These are phyloP conservation scores for Lepeophtheirus nordmannii DNA, from an alignment of 2,888 invertebrate species.

Conservation along the genomic window DNA sequence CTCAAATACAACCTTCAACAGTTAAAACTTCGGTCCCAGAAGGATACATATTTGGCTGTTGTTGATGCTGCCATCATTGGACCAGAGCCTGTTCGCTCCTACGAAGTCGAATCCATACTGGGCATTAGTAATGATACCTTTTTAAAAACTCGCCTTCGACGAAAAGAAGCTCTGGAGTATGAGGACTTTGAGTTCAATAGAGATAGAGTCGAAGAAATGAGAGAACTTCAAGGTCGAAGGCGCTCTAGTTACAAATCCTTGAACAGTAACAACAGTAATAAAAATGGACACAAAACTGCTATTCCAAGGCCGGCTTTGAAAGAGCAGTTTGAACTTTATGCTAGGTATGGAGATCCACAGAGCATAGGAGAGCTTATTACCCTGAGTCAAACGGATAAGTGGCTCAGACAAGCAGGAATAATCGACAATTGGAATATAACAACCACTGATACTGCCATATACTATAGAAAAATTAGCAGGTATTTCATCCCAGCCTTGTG, in stretches of 20 bases:
- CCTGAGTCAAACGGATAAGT: conserved; percentile 20
- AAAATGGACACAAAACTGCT: background rate
- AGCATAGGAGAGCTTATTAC: conserved; percentile 15
- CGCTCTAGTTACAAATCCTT: conserved; percentile 1
- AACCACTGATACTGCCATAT: conserved; percentile 24
- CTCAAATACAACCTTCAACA: conserved; percentile 22
- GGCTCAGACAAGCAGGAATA: conserved; percentile 23
- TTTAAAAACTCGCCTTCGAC: background rate
- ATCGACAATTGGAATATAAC: conserved; percentile 24
- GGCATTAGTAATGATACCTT: conserved; percentile 17
- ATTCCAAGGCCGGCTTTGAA: conserved; percentile 15
- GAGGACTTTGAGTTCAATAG: conserved; percentile 6
- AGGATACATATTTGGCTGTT: conserved; percentile 15
- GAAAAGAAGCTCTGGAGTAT: background rate
- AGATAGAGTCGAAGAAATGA: conserved; percentile 1
- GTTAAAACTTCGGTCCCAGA: conserved; percentile 5
- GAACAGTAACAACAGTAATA: background rate
- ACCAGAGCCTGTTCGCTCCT: conserved; percentile 7
- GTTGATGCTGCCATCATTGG: conserved; percentile 19
- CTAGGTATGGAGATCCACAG: conserved; percentile 17
- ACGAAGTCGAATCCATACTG: conserved; percentile 13
- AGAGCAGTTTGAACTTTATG: conserved; percentile 14
- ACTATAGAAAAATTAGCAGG: conserved; percentile 22
- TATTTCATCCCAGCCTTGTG: background rate
- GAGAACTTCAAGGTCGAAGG: background rate